These are phyloP conservation scores for Argyrosomus japonicus DNA, from an alignment of 2,113 vertebrate species.

Conservation along the genomic window DNA sequence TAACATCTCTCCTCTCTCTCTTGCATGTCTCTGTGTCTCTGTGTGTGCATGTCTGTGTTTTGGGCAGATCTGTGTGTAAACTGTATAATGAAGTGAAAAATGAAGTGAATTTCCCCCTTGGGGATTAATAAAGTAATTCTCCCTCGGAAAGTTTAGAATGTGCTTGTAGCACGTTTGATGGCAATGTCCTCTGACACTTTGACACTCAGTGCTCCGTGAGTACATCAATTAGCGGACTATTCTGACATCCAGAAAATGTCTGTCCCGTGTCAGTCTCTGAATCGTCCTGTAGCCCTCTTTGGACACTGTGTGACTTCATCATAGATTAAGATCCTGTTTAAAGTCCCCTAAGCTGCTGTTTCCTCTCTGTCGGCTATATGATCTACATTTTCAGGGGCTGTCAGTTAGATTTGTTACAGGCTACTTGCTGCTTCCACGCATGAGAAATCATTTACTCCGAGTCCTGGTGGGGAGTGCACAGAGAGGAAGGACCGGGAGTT, in stretches of 20 bases:
- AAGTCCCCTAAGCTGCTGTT: constrained; percentile 72
- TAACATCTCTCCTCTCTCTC: too few species aligned
- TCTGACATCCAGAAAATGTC: constrained; percentile 61
- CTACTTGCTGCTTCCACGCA: constrained; percentile 75
- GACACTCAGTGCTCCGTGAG: constrained; percentile 41
- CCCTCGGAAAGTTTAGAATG: constrained; percentile 50
- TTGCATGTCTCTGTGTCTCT: too few species aligned
- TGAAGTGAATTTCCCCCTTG: too few species aligned
- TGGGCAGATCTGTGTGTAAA: too few species aligned
- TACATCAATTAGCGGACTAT: constrained; percentile 61
- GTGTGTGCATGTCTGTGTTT: too few species aligned
- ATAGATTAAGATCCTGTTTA: constrained; percentile 66
- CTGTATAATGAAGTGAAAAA: too few species aligned
- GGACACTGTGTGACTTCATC: constrained; percentile 64
- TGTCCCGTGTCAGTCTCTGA: constrained; percentile 54
- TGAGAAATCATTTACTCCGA: constrained; percentile 75
- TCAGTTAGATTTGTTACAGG: constrained; percentile 84
- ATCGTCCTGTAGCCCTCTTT: constrained; percentile 32
- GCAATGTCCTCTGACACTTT: constrained; percentile 55
- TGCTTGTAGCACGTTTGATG: constrained; percentile 41
- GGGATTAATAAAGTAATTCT: too few species aligned
- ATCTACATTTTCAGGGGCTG: constrained; percentile 80
- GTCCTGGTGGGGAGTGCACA: constrained; percentile 53
- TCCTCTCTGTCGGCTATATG: constrained; percentile 67
- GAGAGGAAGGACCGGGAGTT: constrained; percentile 37